phyloP scores from a whole-genome alignment of 2,113 vertebrate species.

The Epinephelus fuscoguttatus region DNA sequence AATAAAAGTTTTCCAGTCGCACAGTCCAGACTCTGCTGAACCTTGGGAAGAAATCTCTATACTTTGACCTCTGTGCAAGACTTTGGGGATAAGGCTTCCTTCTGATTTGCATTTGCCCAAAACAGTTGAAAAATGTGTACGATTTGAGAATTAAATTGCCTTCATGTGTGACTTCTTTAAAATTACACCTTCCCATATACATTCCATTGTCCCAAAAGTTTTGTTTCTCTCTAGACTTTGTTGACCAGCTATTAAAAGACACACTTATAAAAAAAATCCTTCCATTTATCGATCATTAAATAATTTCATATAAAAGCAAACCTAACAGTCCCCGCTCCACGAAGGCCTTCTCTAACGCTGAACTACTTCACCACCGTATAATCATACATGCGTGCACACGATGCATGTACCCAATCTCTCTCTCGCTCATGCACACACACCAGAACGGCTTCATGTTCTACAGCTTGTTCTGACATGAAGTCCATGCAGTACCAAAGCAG shows the following conservation, averaged over 20 bases:
- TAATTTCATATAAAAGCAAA: conserved; percentile 83
- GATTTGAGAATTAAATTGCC: conserved; percentile 16
- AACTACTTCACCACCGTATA: conserved; percentile 40
- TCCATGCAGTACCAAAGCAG: conserved; percentile 83
- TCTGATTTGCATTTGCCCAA: conserved; percentile 58
- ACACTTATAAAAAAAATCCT: conserved; percentile 69
- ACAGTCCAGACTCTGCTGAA: conserved; percentile 35
- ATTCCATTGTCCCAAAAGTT: conserved; percentile 53
- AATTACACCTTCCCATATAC: conserved; percentile 46
- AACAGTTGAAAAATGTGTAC: conserved; percentile 46
- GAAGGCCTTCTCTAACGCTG: conserved; percentile 44
- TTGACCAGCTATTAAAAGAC: conserved; percentile 63
- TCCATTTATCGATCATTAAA: conserved; percentile 81
- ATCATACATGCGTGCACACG: conserved; percentile 25
- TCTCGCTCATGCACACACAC: conserved; percentile 43
- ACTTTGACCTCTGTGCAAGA: conserved; percentile 65
- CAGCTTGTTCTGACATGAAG: conserved; percentile 60
- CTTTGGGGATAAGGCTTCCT: conserved; percentile 72
- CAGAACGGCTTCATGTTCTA: conserved; percentile 57
- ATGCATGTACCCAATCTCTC: conserved; percentile 38
- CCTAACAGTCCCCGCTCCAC: conserved; percentile 36
- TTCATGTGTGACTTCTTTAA: conserved; percentile 22
- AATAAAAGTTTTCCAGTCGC: conserved; percentile 56
- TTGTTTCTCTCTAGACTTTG: conserved; percentile 37
- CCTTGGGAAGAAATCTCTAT: conserved; percentile 46